Evolutionary conservation across 23 tunicate genomes (phyloP).

Genomic region (Phallusia fumigata): DNA sequence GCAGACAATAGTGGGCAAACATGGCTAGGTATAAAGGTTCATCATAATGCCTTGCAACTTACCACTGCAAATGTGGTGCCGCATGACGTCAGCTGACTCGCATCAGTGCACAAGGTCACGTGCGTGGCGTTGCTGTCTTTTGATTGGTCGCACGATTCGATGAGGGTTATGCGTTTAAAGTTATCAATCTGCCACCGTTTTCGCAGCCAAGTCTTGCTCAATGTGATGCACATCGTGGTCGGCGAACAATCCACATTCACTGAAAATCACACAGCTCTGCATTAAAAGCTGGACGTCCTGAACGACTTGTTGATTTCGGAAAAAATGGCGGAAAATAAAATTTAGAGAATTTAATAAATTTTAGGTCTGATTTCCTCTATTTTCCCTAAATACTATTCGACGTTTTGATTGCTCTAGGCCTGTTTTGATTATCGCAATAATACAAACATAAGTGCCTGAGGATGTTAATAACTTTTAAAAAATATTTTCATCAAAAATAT

Average conservation of each 20-base stretch:
- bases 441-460: neutral
- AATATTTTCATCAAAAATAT: too few species aligned
- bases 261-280: neutral
- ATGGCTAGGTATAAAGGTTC: too few species aligned
- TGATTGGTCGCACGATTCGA: slow-evolving; percentile 37
- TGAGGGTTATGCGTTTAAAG: slow-evolving; percentile 14
- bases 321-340: neutral
- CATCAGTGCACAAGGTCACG: slow-evolving; percentile 52
- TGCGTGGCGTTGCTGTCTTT: slow-evolving; percentile 25
- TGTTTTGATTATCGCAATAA: neutral
- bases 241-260: neutral
- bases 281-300: neutral
- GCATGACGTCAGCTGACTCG: slow-evolving; percentile 42
- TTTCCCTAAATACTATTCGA: too few species aligned
- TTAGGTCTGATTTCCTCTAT: too few species aligned
- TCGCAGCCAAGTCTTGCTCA: slow-evolving; percentile 31
- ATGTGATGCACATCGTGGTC: neutral
- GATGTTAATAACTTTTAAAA: too few species aligned
- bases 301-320: neutral
- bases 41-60: neutral
- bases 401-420: too few species aligned
- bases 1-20: too few species aligned
- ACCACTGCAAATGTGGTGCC: slow-evolving; percentile 52
- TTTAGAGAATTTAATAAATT: too few species aligned
- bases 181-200: slow-evolving; percentile 31